These are phyloP conservation scores for Mustela nigripes DNA, from an alignment of 2,113 vertebrate genomes.

Conservation along the genomic window DNA sequence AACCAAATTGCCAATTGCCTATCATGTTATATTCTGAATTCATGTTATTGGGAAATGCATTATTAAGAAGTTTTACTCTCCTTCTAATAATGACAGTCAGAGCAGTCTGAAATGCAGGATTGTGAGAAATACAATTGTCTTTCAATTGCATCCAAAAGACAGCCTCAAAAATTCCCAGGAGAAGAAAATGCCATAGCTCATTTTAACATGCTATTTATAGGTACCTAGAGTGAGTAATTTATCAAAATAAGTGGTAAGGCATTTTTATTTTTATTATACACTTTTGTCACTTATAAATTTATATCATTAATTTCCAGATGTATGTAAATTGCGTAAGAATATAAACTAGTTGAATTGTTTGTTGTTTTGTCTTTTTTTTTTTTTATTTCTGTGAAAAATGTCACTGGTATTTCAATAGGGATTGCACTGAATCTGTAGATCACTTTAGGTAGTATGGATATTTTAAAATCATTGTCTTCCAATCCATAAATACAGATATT, in stretches of 20 bases:
- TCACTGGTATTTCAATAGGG: not conserved
- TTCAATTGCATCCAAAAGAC: not conserved
- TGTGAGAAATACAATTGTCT: not conserved
- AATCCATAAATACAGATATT: not conserved
- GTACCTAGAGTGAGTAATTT: not conserved
- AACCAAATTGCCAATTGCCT: not conserved
- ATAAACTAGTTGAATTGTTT: not conserved
- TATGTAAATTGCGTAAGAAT: not conserved
- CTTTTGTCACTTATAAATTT: constrained; percentile 8
- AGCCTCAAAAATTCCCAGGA: not conserved
- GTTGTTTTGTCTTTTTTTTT: no score
- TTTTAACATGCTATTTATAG: constrained; percentile 4
- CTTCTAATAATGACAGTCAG: not conserved
- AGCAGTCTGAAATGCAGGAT: not conserved
- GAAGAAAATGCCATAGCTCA: not conserved
- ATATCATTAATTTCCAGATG: not conserved
- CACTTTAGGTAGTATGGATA: not conserved
- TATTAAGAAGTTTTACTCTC: not conserved
- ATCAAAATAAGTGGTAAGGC: not conserved
- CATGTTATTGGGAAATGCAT: not conserved
- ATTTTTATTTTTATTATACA: not conserved
- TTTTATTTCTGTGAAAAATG: not conserved
- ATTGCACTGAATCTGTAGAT: not conserved
- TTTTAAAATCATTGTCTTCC: not conserved
- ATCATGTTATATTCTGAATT: not conserved